Conservation (phyloP, 2,888 invertebrate genomes). For the Deroplatys truncata region DNA sequence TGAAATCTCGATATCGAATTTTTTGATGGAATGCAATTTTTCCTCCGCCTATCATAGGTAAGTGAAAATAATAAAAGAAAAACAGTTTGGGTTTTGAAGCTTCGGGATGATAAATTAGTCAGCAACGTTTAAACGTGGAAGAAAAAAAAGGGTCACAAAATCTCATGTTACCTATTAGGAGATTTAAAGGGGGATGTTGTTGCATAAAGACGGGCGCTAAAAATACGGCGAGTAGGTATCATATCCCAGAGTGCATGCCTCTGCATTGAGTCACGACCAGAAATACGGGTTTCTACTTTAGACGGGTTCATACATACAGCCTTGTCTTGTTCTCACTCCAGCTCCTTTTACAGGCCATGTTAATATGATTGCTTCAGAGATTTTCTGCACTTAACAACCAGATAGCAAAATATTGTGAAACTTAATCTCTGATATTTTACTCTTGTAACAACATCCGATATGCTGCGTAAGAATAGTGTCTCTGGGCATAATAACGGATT, state of each 20-base stretch:
- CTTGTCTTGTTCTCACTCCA: neutral
- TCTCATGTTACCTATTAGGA: too few relatives aligned
- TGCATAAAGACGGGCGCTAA: neutral
- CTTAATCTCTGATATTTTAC: neutral
- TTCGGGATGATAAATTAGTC: too few relatives aligned
- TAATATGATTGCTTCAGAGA: neutral
- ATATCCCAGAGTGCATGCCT: neutral
- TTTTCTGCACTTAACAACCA: neutral
- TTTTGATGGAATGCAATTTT: too few relatives aligned
- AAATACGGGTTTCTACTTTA: neutral
- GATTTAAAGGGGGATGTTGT: neutral
- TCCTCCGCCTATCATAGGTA: too few relatives aligned
- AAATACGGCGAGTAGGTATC: neutral
- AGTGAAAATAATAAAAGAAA: too few relatives aligned
- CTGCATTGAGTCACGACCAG: conserved; percentile 5
- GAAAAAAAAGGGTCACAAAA: too few relatives aligned
- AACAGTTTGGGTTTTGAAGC: too few relatives aligned
- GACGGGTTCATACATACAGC: neutral
- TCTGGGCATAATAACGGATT: too few relatives aligned
- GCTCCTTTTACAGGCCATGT: neutral
- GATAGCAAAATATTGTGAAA: neutral
- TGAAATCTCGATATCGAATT: too few relatives aligned
- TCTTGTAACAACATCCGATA: neutral
- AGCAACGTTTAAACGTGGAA: too few relatives aligned
- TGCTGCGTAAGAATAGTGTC: neutral